phyloP scores from a whole-genome alignment of 2,888 invertebrate species.

The Augochlorella aurata region DNA sequence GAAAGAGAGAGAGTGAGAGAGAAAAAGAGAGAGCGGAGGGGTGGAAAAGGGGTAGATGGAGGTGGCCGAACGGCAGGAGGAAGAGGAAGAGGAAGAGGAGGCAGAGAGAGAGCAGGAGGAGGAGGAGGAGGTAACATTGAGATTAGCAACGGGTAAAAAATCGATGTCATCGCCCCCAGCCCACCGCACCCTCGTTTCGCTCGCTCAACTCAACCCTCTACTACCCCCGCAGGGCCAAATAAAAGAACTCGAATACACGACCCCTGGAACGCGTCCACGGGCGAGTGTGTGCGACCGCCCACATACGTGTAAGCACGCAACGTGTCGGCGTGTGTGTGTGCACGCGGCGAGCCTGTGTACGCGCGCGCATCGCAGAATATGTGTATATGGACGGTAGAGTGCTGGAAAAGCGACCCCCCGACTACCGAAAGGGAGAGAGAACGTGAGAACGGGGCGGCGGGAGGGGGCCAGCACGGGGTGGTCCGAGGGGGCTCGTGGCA shows the following conservation, averaged over 20 bases:
- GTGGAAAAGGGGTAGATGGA: slow-evolving; percentile 44
- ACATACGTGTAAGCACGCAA: slow-evolving; percentile 48
- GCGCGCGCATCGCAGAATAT: slow-evolving; percentile 43
- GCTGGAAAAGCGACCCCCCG: slow-evolving; percentile 64
- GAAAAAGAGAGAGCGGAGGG: slow-evolving; percentile 46
- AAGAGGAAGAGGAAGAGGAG: slow-evolving; percentile 38
- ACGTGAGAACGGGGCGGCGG: slow-evolving; percentile 27
- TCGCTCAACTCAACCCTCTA: slow-evolving; percentile 70
- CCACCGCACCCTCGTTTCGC: slow-evolving; percentile 69
- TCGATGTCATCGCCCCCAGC: slow-evolving; percentile 81
- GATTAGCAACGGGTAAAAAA: slow-evolving; percentile 81
- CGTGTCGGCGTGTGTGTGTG: slow-evolving; percentile 12
- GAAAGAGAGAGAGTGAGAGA: background rate
- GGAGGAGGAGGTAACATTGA: slow-evolving; percentile 75
- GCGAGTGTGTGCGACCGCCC: slow-evolving; percentile 21
- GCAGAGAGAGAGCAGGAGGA: slow-evolving; percentile 34
- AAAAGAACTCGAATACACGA: slow-evolving; percentile 79
- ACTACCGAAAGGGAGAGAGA: slow-evolving; percentile 55
- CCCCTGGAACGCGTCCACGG: slow-evolving; percentile 57
- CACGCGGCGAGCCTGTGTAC: slow-evolving; percentile 33
- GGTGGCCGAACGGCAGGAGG: slow-evolving; percentile 55
- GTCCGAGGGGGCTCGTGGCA: background rate
- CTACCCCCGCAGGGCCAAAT: slow-evolving; percentile 77
- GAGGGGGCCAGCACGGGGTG: background rate
- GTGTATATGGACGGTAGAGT: slow-evolving; percentile 59